phyloP scores from a whole-genome alignment of 2,113 vertebrate genomes.

The Corapipo altera region DNA sequence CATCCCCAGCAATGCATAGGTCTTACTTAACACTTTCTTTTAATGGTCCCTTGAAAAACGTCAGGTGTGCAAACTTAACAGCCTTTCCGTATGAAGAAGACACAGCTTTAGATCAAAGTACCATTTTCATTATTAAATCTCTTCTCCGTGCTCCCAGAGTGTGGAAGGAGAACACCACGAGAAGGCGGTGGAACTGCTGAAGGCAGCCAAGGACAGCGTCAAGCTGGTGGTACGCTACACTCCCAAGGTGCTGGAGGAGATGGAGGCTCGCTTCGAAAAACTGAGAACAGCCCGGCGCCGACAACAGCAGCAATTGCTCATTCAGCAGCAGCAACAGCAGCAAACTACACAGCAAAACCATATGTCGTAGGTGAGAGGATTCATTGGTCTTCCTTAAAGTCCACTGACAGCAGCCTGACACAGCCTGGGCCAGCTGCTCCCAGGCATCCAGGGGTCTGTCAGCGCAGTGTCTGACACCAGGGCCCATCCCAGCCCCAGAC shows the following conservation, averaged over 20 bases:
- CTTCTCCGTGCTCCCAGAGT: conserved; percentile 77
- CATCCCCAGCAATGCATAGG: background rate
- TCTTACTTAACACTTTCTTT: background rate
- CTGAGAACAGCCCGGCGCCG: conserved; percentile 93
- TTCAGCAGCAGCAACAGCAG: conserved; percentile 90
- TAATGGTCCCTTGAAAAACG: background rate
- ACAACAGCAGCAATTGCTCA: conserved; percentile 94
- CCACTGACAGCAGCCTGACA: background rate
- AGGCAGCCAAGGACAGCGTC: conserved; percentile 95
- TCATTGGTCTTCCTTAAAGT: conserved; percentile 43
- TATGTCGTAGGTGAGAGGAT: conserved; percentile 94
- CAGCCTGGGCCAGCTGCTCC: background rate
- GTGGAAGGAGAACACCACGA: conserved; percentile 98
- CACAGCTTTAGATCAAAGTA: background rate
- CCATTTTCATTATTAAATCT: background rate
- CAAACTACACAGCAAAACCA: conserved; percentile 92
- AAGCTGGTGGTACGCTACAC: conserved; percentile 99
- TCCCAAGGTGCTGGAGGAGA: conserved; percentile 98
- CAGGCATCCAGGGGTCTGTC: fast-evolving
- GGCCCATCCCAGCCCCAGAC: background rate
- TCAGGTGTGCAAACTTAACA: background rate
- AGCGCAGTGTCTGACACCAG: background rate
- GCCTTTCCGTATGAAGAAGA: background rate
- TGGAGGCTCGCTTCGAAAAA: conserved; percentile 99
- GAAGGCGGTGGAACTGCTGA: conserved; percentile 95